Base-by-base conservation (phyloP, 2,797 vertebrate genomes). In the Morus bassanus region DNA sequence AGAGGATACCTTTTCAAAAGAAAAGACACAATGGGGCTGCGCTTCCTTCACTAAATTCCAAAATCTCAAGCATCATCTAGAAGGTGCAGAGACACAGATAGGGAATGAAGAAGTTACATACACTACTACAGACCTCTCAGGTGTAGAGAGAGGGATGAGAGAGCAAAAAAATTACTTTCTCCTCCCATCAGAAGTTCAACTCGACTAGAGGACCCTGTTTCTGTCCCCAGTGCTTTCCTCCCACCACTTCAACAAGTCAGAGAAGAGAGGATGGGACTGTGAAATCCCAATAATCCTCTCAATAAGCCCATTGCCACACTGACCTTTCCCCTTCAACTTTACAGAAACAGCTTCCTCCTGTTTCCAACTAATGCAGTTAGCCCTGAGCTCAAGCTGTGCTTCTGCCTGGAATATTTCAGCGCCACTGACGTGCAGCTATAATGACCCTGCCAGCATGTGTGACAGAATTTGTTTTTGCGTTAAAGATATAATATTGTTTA, bases 351-450 rank as follows among this genome's bases (percentile, higher is more conserved):
- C 72, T 94, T 95, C 91, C 91, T 92, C 84, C 86, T 95, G 78
- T 80, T 95, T 51, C 84, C 67, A 85, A 24, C 72, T 77, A 87
- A 93, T 43, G 53, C 69, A 64, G 81, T 91, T 64, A 92, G 86
- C 77, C 56, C 81, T 8, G 48, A 94, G 77, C 70, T 94, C 91
- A 91, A 86, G 76, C 89, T 90, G 70, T 92, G 91, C 74, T 91
- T 86, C 94, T 96, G 96, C 93, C 95, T 96, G 93, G 91, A 94
- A 94, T 69, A 69, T 96, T 94, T 95, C 96, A 95, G 94, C 18
- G 3, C 86, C 96, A 83, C 93, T 89, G 91, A 93, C 88, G 69
- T 17, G 83, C 81, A 64, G 80, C 78, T 79, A 56, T 33, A 86
- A 82, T 37, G 80, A 95, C 86, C 84, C 50, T 94, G 91, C 92